A percentile compares a stretch with the other conserved stretches of the same genome.
These are phyloP conservation scores for Casuarius casuarius DNA, from an alignment of 2,113 vertebrate species.

Conservation along the genomic window DNA sequence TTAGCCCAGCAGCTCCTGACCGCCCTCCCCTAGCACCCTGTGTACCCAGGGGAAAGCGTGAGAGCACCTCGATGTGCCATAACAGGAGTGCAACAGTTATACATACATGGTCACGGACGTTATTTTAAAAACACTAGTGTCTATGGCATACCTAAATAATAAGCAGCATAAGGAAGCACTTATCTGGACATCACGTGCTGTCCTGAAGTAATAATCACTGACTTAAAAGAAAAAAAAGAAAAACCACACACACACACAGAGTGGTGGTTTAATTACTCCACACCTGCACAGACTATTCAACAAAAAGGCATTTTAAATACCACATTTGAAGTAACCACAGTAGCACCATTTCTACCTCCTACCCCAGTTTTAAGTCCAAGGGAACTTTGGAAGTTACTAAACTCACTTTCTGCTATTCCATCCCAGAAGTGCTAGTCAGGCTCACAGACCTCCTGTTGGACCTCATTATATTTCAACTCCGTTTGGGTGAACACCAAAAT, in stretches of 20 bases:
- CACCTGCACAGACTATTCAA: neutral
- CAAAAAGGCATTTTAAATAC: neutral
- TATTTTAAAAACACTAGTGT: neutral
- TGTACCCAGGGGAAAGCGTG: neutral
- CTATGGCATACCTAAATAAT: neutral
- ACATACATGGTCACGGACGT: rapidly evolving
- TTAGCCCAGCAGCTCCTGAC: rapidly evolving
- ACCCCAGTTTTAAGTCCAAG: neutral
- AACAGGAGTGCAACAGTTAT: rapidly evolving
- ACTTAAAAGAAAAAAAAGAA: neutral
- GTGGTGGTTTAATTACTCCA: neutral
- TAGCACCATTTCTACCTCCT: neutral
- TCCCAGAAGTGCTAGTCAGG: neutral
- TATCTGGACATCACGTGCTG: rapidly evolving
- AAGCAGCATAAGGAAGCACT: neutral
- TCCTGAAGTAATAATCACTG: rapidly evolving
- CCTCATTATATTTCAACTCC: neutral
- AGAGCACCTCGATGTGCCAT: rapidly evolving
- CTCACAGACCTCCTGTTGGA: neutral
- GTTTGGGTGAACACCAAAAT: neutral
- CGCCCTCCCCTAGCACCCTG: neutral
- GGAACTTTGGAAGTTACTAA: neutral
- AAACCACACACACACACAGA: neutral
- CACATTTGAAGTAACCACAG: rapidly evolving
- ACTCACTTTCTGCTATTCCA: neutral